Conservation (phyloP, 92 coral and sea anemone species). For the Phenganax subtilis region DNA sequence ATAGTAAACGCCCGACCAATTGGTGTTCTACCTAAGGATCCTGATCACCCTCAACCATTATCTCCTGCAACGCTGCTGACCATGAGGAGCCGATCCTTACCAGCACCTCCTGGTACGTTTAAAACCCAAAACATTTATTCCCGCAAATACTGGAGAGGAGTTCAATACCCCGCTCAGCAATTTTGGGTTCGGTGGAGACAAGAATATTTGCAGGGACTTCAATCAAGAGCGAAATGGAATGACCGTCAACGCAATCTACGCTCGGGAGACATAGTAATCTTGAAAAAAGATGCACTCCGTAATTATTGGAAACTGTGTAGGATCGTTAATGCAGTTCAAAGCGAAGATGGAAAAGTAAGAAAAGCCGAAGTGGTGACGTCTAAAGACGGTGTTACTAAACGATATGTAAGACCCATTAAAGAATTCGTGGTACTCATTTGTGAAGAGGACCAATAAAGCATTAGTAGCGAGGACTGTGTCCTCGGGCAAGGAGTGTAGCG, state of each 20-base stretch:
- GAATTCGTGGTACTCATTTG: background rate
- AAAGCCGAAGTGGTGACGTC: background rate
- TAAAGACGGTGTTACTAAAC: background rate
- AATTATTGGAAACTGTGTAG: constrained; percentile 4
- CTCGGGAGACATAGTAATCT: background rate
- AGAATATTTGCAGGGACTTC: constrained; percentile 12
- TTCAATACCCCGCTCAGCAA: background rate
- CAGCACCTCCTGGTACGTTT: background rate
- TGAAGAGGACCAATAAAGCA: too few species aligned
- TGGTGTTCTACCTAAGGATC: background rate
- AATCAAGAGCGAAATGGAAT: constrained; percentile 12
- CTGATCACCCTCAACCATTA: constrained; percentile 10
- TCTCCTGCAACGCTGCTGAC: constrained; percentile 11
- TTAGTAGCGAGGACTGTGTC: too few species aligned
- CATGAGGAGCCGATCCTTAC: constrained; percentile 15
- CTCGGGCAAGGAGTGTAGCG: too few species aligned
- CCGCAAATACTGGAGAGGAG: background rate
- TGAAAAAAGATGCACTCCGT: constrained; percentile 1
- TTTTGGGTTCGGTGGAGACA: constrained; percentile 12
- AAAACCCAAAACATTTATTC: background rate
- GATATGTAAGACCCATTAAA: background rate
- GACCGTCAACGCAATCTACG: background rate
- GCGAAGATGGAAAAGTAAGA: background rate
- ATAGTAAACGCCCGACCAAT: constrained; percentile 23
- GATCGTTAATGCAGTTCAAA: background rate